A percentile compares a stretch with the other conserved stretches of the same genome.
phyloP scores from a whole-genome alignment of 2,113 vertebrate species.

The Poeciliopsis retropinna region DNA sequence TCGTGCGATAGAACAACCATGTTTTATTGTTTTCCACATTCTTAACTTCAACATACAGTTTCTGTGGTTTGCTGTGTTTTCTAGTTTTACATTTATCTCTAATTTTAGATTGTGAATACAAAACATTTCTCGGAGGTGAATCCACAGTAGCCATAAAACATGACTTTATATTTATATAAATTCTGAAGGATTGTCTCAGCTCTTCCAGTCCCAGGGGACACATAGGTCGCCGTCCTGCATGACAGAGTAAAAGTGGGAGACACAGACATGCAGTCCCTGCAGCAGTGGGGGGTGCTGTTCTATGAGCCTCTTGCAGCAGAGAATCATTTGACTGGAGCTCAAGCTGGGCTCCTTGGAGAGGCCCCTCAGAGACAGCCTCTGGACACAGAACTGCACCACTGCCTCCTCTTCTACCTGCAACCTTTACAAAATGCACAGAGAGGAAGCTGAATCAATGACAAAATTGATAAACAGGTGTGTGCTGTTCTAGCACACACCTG shows the following conservation, averaged over 20 bases:
- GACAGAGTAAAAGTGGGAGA: slow-evolving; percentile 94
- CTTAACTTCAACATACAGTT: background rate
- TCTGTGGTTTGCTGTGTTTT: too few relatives aligned
- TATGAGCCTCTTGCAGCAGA: slow-evolving; percentile 86
- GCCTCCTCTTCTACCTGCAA: slow-evolving; percentile 84
- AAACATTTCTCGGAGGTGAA: background rate
- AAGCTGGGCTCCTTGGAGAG: slow-evolving; percentile 93
- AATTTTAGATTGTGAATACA: background rate
- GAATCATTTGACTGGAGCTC: slow-evolving; percentile 88
- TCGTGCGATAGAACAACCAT: background rate
- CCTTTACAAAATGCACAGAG: slow-evolving; percentile 68
- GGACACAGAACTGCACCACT: slow-evolving; percentile 76
- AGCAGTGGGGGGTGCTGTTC: slow-evolving; percentile 79
- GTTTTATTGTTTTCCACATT: background rate
- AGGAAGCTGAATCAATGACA: background rate
- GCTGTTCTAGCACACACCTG: too few relatives aligned
- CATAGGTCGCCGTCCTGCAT: slow-evolving; percentile 95
- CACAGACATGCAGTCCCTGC: slow-evolving; percentile 86
- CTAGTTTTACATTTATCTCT: background rate
- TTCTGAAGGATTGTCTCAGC: slow-evolving; percentile 58
- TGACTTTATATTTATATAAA: too few relatives aligned
- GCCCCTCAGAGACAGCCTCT: slow-evolving; percentile 82
- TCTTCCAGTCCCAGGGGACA: slow-evolving; percentile 96
- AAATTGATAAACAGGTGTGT: too few relatives aligned
- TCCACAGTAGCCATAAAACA: background rate